Evolutionary conservation across 2,113 vertebrate species (phyloP), one percentile per base, ranked within the genome.

Genomic region (Macquaria ambigua): DNA sequence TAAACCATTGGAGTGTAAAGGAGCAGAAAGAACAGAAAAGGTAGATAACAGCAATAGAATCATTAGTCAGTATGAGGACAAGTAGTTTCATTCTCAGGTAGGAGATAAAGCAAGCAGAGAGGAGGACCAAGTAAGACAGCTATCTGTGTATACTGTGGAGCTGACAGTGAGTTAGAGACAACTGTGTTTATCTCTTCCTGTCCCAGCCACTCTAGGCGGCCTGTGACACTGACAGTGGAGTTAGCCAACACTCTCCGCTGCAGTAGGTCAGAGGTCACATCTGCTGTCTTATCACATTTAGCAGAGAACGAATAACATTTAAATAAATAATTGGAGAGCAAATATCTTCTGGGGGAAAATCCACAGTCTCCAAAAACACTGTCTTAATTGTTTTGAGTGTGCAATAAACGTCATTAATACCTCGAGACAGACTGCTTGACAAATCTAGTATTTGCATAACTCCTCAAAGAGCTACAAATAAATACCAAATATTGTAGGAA

Each of bases 251-350:
- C 61, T 25, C 52, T 74, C 66, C 0, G 3, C 76, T 58, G 34
- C 43, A 68, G n/a, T 8, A 37, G 52, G 71, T 83, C 72, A 61
- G 28, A 70, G 72, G 46, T 84, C 71, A 82, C 66, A 85, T 50
- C 84, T 84, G 75, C 56, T 66, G 62, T 62, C 62, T 74, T 63
- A 21, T 58, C 78, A 78, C 53, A 76, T 75, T 64, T n/a, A 71
- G 31, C 68, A 77, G 46, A 85, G 12, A 61, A 70, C 63, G 16
- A 58, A 74, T 56, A 69, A 76, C 1, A 64, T 8, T 11, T 25
- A 83, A 83, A 20, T 48, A 74, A 70, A 74, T 2, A 64, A 73
- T 14, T 39, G 8, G 28, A 43, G 23, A 28, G 21, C 14, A 73
- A 79, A 61, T 50, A 52, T 79, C 23, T 18, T 39, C 18, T 5